phyloP scores from a whole-genome alignment of 2,797 vertebrate genomes.

The Valencia hispanica region DNA sequence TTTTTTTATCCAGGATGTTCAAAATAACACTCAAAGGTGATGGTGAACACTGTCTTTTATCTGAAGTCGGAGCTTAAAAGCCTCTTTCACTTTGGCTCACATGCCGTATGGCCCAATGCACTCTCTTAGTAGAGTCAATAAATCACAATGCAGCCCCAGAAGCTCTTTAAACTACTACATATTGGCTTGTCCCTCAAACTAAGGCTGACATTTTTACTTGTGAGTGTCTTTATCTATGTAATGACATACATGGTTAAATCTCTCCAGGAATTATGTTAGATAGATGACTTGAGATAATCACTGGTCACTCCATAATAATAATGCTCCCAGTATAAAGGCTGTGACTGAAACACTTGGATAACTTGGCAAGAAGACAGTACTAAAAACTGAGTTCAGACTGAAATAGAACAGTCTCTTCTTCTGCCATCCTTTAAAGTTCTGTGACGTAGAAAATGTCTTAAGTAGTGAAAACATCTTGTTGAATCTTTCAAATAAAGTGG shows the following conservation, averaged over 20 bases:
- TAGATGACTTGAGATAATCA: constrained; percentile 38
- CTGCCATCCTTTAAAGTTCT: not conserved
- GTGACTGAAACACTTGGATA: constrained; percentile 56
- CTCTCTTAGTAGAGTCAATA: constrained; percentile 47
- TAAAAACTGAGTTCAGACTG: constrained; percentile 13
- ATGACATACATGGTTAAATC: constrained; percentile 25
- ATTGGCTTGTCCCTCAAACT: constrained; percentile 29
- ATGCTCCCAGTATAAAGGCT: constrained; percentile 37
- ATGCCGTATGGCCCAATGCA: constrained; percentile 30
- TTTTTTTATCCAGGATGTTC: constrained; percentile 25
- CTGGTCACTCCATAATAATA: constrained; percentile 45
- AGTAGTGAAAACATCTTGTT: not conserved
- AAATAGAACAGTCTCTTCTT: not conserved
- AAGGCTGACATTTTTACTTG: constrained; percentile 11
- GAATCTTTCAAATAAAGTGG: not conserved
- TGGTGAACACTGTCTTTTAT: constrained; percentile 36
- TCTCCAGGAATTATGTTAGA: constrained; percentile 24
- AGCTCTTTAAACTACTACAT: constrained; percentile 24
- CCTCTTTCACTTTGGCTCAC: constrained; percentile 41
- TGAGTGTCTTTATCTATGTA: constrained; percentile 6
- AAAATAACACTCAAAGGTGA: constrained; percentile 20
- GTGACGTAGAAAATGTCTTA: not conserved
- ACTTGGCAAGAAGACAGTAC: constrained; percentile 51
- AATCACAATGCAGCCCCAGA: constrained; percentile 48
- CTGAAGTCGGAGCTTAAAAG: constrained; percentile 41